phyloP scores from a whole-genome alignment of 2,888 invertebrate species.

The Caenorhabditis wallacei region DNA sequence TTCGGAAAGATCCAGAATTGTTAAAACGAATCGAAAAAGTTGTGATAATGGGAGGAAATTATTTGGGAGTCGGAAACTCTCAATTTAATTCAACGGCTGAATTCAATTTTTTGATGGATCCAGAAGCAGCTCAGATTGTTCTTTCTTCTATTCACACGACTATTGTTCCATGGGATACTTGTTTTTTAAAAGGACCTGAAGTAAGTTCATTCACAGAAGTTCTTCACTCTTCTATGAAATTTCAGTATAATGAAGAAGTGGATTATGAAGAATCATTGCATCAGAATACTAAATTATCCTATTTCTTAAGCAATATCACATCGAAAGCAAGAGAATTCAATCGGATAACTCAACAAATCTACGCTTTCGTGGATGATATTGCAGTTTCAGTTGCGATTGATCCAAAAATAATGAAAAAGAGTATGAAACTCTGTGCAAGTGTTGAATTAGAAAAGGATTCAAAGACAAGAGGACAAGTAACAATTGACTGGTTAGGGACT shows the following conservation, averaged over 20 bases:
- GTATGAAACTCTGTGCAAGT: slow-evolving; percentile 71
- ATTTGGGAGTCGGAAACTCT: slow-evolving; percentile 83
- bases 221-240: not conserved
- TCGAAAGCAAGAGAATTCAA: slow-evolving; percentile 34
- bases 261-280: slow-evolving; percentile 73
- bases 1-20: slow-evolving; percentile 84
- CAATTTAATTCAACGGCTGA: slow-evolving; percentile 86
- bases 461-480: slow-evolving; percentile 67
- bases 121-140: slow-evolving; percentile 89
- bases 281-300: slow-evolving; percentile 61
- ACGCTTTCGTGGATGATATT: slow-evolving; percentile 82
- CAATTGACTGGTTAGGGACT: slow-evolving; percentile 63
- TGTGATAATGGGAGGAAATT: slow-evolving; percentile 82
- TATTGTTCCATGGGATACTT: slow-evolving; percentile 88
- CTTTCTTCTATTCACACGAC: slow-evolving; percentile 86
- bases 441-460: slow-evolving; percentile 75
- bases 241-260: slow-evolving; percentile 67
- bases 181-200: slow-evolving; percentile 73
- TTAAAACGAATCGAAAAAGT: slow-evolving; percentile 73
- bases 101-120: slow-evolving; percentile 90
- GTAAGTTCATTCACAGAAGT: slow-evolving; percentile 31
- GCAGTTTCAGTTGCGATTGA: slow-evolving; percentile 83
- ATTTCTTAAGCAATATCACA: slow-evolving; percentile 66
- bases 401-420: slow-evolving; percentile 67
- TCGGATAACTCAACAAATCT: slow-evolving; percentile 43